These are phyloP conservation scores for Entomyzon cyanotis DNA, from an alignment of 2,113 vertebrate genomes.

Conservation along the genomic window DNA sequence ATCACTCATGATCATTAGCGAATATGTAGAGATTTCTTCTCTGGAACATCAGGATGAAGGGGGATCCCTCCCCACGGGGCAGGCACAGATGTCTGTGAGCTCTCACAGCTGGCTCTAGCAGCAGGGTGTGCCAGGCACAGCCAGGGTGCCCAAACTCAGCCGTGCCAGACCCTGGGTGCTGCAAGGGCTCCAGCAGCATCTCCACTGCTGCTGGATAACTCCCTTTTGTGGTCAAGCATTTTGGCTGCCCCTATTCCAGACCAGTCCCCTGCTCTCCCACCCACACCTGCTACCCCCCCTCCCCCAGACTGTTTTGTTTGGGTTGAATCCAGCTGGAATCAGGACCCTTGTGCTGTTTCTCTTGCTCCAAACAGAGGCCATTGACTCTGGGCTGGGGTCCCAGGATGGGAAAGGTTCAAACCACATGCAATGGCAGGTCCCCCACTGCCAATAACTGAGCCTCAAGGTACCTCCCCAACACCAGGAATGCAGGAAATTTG, in stretches of 20 bases:
- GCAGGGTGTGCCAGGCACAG: background rate
- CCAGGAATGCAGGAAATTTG: rapidly evolving
- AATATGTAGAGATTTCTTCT: background rate
- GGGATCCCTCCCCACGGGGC: background rate
- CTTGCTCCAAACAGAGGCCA: background rate
- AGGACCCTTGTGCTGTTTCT: background rate
- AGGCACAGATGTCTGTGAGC: background rate
- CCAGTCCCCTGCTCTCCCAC: background rate
- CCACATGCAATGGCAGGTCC: background rate
- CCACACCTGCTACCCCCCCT: background rate
- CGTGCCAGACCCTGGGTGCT: background rate
- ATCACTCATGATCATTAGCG: background rate
- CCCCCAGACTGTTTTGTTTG: background rate
- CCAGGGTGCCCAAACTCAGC: background rate
- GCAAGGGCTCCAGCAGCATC: background rate
- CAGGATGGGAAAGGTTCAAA: background rate
- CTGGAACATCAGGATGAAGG: background rate
- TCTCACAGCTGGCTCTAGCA: constrained; percentile 10
- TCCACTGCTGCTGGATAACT: background rate
- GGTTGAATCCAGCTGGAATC: background rate
- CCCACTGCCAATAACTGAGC: background rate
- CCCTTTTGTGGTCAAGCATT: rapidly evolving
- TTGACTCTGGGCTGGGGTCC: background rate
- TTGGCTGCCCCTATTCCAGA: background rate
- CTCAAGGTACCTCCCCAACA: background rate